Evolutionary conservation across 2,797 vertebrate species (phyloP).

Genomic region (Xiphophorus birchmanni): DNA sequence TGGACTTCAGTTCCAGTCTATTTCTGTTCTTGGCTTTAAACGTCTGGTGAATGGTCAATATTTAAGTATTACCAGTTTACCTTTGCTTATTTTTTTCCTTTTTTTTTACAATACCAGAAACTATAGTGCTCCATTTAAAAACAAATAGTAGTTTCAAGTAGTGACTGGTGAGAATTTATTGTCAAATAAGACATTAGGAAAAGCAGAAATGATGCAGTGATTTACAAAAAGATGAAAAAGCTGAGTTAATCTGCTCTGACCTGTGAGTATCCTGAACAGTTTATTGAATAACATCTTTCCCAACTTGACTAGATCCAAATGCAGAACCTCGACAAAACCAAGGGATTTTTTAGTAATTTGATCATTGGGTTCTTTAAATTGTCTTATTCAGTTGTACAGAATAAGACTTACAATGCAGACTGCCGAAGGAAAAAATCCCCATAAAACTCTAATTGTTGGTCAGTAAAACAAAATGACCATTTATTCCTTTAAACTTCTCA

Average conservation of each 20-base stretch:
- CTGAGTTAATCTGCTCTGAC: not conserved
- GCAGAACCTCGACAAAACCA: not conserved
- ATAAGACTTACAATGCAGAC: not conserved
- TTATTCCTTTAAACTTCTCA: slow-evolving; percentile 48
- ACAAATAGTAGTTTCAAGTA: not conserved
- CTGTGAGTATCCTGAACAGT: not conserved
- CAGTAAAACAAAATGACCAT: slow-evolving; percentile 13
- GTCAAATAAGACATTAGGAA: not conserved
- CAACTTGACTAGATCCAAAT: not conserved
- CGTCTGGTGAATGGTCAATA: not conserved
- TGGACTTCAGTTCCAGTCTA: not conserved
- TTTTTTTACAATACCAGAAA: not conserved
- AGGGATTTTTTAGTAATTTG: not conserved
- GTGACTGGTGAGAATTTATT: not conserved
- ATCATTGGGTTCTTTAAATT: not conserved
- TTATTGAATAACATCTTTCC: not conserved
- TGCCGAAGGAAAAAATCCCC: not conserved
- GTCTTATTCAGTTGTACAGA: not conserved
- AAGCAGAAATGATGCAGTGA: not conserved
- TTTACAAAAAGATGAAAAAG: not conserved
- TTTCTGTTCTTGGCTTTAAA: not conserved
- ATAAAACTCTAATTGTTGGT: not conserved
- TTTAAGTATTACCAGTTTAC: not conserved
- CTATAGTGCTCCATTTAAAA: not conserved
- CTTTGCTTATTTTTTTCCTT: not conserved